Conservation (phyloP, 2,797 vertebrate species). For the Muraenolepis orangiensis region DNA sequence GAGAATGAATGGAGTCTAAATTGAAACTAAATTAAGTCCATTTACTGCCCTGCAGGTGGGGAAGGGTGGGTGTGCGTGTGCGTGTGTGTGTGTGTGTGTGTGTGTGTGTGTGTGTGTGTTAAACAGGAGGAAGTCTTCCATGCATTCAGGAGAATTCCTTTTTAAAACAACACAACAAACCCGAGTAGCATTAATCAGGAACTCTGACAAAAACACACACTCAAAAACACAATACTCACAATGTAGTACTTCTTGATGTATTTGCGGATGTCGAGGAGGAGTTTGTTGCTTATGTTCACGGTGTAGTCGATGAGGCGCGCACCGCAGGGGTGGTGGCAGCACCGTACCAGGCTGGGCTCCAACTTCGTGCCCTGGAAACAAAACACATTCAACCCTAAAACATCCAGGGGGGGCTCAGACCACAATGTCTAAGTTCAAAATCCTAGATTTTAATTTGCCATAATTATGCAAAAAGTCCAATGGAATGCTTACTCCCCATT, state of each 20-base stretch:
- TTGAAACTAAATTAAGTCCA: conserved; percentile 47
- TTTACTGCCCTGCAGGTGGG: conserved; percentile 45
- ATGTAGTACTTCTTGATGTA: conserved; percentile 80
- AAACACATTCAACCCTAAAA: background rate
- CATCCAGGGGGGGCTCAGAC: no score
- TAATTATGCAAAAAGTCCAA: no score
- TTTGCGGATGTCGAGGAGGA: conserved; percentile 85
- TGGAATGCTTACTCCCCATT: no score
- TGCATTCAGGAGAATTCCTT: conserved; percentile 25
- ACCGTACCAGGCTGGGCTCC: conserved; percentile 84
- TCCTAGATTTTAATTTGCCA: no score
- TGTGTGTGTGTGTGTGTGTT: background rate
- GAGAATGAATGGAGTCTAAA: conserved; percentile 36
- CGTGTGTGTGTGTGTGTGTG: background rate
- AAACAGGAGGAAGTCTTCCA: conserved; percentile 13
- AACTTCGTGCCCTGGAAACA: conserved; percentile 73
- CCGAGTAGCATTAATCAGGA: conserved; percentile 19
- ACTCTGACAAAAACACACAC: conserved; percentile 9
- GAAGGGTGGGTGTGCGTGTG: background rate
- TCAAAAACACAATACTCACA: conserved; percentile 57
- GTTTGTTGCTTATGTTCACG: conserved; percentile 85
- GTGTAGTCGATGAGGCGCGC: conserved; percentile 68
- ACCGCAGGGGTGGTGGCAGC: conserved; percentile 83
- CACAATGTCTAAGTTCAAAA: no score
- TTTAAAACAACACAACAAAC: conserved; percentile 25